Evolutionary conservation across 2,888 invertebrate species (phyloP), one percentile per base, ranked within the genome.

Genomic region (Malthinus flaveolus): DNA sequence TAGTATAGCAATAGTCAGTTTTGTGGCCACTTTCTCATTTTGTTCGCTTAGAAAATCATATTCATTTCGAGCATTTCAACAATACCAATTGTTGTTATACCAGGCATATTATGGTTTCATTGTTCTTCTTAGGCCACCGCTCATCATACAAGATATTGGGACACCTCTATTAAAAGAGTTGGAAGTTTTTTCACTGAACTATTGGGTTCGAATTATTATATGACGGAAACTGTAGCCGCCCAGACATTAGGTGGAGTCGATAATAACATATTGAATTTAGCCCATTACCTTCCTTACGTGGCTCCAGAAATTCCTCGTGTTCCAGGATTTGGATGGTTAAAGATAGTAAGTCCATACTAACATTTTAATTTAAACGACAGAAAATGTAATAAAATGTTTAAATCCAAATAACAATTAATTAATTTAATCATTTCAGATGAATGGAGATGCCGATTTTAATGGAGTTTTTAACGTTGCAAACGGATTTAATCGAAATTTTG

Each of bases 271-370:
- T 82, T 95, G 56, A 83, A 85, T 34, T 75, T 89, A 60, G 88
- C 88, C 0, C 82, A 82, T 62, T 81, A 80, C 62, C 70, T 88
- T 51, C 85, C 86, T 0, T 73, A 83, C 0, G 81, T 84, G 13
- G 80, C 69, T 1, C 67, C 72, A 4, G 32, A 32, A 48, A 60
- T 81, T 7, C 81, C 83, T 0, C 85, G 85, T 0, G 86, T 87
- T 61, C 93, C 94, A 70, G 85, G 83, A 69, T 94, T 95, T 73
- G 95, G 91, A 7, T 90, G 93, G 87, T 94, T 95, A 78, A 93
- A 91, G 67, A 81, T 79, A 69, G 87, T 87, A 77, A 73, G 71
- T n/a, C n/a, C n/a, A n/a, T n/a, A n/a, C n/a, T n/a, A n/a, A n/a
- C n/a, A n/a, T n/a, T n/a, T n/a, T n/a, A n/a, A n/a, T n/a, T n/a